Base-by-base conservation (phyloP, 2,888 invertebrate species). In the Allophyes oxyacanthae region DNA sequence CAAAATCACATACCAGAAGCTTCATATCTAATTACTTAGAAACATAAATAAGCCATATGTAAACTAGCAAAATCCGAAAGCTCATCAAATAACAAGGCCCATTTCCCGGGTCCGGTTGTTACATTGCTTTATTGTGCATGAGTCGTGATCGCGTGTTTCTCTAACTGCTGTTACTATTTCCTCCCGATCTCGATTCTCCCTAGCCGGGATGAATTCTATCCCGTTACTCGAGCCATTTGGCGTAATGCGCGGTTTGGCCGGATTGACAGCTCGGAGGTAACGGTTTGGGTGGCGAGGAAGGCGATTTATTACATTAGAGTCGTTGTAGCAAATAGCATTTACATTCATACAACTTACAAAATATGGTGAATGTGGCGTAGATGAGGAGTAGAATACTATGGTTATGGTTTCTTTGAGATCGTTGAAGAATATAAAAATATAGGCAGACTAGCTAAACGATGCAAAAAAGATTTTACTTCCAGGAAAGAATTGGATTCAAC, bases 81-180 rank as follows among this genome's bases (percentile, higher is more conserved):
- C 78, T 79, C 80, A 85, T 85, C 81, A 84, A 86, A 88, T 88
- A 86, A 84, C 88, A 88, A 84, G 87, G 81, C 77, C 81, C 88
- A 89, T 91, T 89, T 89, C 86, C 85, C 78, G 74, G 77, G 82
- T 76, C 78, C 82, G 78, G 79, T 82, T 78, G 45, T 51, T 83
- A 64, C 85, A 86, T 88, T 92, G 91, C 88, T 92, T 92, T 93
- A 93, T 93, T 89, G 88, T 83, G 89, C 92, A 88, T 92, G 86
- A 90, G 85, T 76, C 75, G 71, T 42, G 34, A 78, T 78, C 76
- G 77, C 70, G 79, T 76, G 79, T 78, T 82, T 79, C 64, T 61
- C 61, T 76, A 69, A 76, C 76, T 65, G 74, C 69, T 81, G 81
- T 85, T 88, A 91, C 90, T 91, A 90, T 90, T 89, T 89, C 92